These are phyloP conservation scores for Oscheius sp. DNA, from an alignment of 2,888 invertebrate genomes.

Conservation along the genomic window DNA sequence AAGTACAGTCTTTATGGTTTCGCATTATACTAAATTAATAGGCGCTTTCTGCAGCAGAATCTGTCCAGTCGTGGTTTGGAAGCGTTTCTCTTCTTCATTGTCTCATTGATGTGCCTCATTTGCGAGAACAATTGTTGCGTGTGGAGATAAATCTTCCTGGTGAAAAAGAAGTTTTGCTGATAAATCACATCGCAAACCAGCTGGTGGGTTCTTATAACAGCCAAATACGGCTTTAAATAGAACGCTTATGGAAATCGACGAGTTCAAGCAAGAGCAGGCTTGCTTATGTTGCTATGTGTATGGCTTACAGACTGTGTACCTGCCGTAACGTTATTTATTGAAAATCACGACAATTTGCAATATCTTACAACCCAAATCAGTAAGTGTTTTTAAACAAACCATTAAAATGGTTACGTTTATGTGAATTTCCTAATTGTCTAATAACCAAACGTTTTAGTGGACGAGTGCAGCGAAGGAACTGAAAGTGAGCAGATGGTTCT, in stretches of 20 bases:
- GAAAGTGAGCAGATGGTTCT: slow-evolving; percentile 83
- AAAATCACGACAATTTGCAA: slow-evolving; percentile 68
- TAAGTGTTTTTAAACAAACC: slow-evolving; percentile 35
- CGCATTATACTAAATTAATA: slow-evolving; percentile 26
- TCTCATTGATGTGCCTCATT: slow-evolving; percentile 80
- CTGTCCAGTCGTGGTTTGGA: slow-evolving; percentile 80
- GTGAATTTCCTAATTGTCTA: slow-evolving; percentile 60
- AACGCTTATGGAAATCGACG: slow-evolving; percentile 62
- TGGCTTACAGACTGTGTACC: slow-evolving; percentile 88
- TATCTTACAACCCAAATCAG: slow-evolving; percentile 69
- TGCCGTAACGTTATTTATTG: slow-evolving; percentile 86
- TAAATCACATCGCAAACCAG: slow-evolving; percentile 84
- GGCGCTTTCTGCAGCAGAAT: slow-evolving; percentile 55
- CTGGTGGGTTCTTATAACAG: slow-evolving; percentile 36
- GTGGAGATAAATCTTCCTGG: slow-evolving; percentile 87
- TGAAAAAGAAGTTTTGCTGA: slow-evolving; percentile 80
- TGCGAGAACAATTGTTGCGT: slow-evolving; percentile 88
- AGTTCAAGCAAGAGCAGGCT: slow-evolving; percentile 84
- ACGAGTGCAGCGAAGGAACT: slow-evolving; percentile 85
- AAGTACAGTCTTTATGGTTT: slow-evolving; percentile 18
- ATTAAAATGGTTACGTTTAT: slow-evolving; percentile 6
- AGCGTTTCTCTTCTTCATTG: slow-evolving; percentile 90
- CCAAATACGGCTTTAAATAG: background rate
- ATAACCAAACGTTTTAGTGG: slow-evolving; percentile 64
- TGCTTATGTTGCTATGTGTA: slow-evolving; percentile 88